phyloP scores from a whole-genome alignment of 2,888 invertebrate genomes.

The Pogonocherus hispidulus region DNA sequence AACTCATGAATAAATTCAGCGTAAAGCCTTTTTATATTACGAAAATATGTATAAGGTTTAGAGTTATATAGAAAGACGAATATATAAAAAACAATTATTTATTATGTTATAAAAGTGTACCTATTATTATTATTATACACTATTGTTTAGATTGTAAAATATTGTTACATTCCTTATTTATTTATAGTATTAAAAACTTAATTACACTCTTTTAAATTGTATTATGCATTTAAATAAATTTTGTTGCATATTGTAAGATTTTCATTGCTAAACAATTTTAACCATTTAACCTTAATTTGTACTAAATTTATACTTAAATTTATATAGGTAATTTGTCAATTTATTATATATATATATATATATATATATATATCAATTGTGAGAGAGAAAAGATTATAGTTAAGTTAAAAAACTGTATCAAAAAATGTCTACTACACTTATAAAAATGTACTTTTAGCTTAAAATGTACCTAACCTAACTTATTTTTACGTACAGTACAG shows the following conservation, averaged over 20 bases:
- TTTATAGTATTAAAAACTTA: conserved; percentile 53
- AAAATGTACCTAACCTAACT: too few species aligned
- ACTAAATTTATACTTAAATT: conserved; percentile 17
- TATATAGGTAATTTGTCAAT: background rate
- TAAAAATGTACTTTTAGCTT: too few species aligned
- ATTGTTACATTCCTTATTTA: conserved; percentile 62
- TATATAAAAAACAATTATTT: conserved; percentile 32
- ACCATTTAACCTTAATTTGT: too few species aligned
- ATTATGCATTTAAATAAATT: conserved; percentile 44
- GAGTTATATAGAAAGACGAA: conserved; percentile 1
- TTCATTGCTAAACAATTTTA: conserved; percentile 2
- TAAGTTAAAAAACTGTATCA: too few species aligned
- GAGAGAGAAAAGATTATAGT: too few species aligned
- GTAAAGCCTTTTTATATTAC: background rate
- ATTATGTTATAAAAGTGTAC: conserved; percentile 31
- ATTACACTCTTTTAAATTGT: conserved; percentile 57
- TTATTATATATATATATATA: too few species aligned
- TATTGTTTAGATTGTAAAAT: conserved; percentile 41
- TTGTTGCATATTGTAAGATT: conserved; percentile 29
- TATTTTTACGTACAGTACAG: too few species aligned
- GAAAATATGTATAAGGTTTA: background rate
- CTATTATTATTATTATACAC: conserved; percentile 34
- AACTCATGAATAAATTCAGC: conserved; percentile 16
- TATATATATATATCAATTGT: too few species aligned
- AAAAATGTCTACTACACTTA: too few species aligned